phyloP scores from a whole-genome alignment of 2,888 invertebrate species.

The Drosophila anomalata region DNA sequence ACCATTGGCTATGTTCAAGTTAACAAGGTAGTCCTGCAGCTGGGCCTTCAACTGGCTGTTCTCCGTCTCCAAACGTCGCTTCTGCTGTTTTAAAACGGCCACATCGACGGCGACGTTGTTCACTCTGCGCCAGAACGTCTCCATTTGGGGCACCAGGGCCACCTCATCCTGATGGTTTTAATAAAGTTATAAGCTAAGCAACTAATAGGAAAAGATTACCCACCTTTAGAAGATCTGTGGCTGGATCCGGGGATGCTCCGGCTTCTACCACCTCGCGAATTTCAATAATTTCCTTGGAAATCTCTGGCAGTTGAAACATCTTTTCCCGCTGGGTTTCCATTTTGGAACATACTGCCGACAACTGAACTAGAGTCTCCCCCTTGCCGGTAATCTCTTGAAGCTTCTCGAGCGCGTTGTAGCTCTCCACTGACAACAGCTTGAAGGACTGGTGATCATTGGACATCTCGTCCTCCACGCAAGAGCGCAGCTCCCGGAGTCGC shows the following conservation, averaged over 20 bases:
- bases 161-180: conserved; percentile 83
- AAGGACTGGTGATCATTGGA: conserved; percentile 85
- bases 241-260: conserved; percentile 64
- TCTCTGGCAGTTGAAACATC: conserved; percentile 81
- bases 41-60: conserved; percentile 87
- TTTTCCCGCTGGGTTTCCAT: conserved; percentile 87
- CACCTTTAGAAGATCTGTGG: conserved; percentile 56
- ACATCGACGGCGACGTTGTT: conserved; percentile 86
- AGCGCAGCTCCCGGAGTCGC: conserved; percentile 85
- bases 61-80: conserved; percentile 84
- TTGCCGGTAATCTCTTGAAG: conserved; percentile 86
- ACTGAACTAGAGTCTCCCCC: conserved; percentile 86
- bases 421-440: conserved; percentile 86
- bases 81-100: conserved; percentile 84
- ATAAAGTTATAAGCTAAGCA: not conserved
- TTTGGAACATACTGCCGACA: conserved; percentile 87
- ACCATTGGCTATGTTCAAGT: conserved; percentile 85
- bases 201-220: not conserved
- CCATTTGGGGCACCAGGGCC: conserved; percentile 86
- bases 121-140: conserved; percentile 88
- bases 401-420: conserved; percentile 85
- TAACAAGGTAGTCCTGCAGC: conserved; percentile 87
- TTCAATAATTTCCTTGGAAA: conserved; percentile 69
- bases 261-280: conserved; percentile 78
- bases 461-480: conserved; percentile 85